Evolutionary conservation across 2,797 vertebrate species (phyloP).

Genomic region (Rhinatrema bivittatum): DNA sequence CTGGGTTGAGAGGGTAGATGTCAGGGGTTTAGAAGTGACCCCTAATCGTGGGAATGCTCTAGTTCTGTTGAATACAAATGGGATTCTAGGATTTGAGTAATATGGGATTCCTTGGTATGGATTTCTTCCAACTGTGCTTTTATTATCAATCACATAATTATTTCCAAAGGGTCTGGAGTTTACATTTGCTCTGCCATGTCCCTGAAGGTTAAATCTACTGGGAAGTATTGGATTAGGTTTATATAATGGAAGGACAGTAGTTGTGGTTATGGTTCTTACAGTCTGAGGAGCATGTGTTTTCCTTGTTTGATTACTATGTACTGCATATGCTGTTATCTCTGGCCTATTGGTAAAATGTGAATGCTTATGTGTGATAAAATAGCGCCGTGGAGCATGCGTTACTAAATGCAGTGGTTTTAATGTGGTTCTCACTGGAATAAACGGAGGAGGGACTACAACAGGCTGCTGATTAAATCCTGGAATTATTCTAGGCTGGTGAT

Average conservation of each 20-base stretch:
- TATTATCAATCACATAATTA: constrained; percentile 58
- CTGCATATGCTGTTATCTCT: constrained; percentile 31
- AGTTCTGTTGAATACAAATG: constrained; percentile 40
- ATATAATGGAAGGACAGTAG: constrained; percentile 18
- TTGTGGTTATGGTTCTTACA: background rate
- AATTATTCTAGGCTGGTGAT: constrained; percentile 3
- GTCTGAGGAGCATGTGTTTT: background rate
- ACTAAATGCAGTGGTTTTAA: constrained; percentile 11
- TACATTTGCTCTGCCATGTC: constrained; percentile 10
- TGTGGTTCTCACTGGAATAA: constrained; percentile 12
- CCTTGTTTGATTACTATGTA: constrained; percentile 19
- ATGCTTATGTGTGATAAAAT: constrained; percentile 30
- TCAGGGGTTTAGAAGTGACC: constrained; percentile 12
- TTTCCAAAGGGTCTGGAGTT: constrained; percentile 32
- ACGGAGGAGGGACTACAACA: constrained; percentile 8
- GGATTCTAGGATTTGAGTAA: constrained; percentile 22
- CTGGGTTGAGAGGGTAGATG: constrained; percentile 5
- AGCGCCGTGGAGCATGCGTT: constrained; percentile 10
- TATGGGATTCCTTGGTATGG: constrained; percentile 29
- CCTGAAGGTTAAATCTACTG: constrained; percentile 6
- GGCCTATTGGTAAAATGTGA: constrained; percentile 37
- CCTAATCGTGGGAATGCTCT: constrained; percentile 22
- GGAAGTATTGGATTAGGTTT: constrained; percentile 11
- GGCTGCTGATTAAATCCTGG: constrained; percentile 22
- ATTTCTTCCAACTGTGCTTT: constrained; percentile 24